phyloP scores from a whole-genome alignment of 2,797 vertebrate genomes.

The Aldrovandia affinis region DNA sequence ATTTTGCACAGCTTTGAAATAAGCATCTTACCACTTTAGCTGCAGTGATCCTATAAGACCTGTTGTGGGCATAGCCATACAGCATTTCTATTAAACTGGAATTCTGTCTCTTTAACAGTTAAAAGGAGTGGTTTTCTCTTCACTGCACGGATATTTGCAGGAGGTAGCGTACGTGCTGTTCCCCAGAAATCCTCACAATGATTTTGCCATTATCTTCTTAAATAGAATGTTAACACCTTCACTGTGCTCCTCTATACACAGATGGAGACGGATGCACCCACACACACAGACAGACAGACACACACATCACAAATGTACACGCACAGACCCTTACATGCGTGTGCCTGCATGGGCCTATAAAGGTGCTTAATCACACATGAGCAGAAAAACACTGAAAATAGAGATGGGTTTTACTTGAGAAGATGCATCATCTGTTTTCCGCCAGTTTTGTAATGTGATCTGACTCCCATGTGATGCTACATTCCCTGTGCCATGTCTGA shows the following conservation, averaged over 20 bases:
- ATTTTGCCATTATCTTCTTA: too few relatives aligned
- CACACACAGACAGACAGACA: too few relatives aligned
- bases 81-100: not conserved
- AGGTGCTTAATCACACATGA: too few relatives aligned
- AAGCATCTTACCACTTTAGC: not conserved
- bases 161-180: too few relatives aligned
- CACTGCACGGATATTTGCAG: too few relatives aligned
- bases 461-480: not conserved
- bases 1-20: not conserved
- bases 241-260: too few relatives aligned
- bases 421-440: not conserved
- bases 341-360: too few relatives aligned
- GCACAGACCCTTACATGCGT: too few relatives aligned
- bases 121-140: not conserved
- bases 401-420: not conserved
- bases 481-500: not conserved
- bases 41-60: not conserved
- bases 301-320: too few relatives aligned
- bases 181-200: too few relatives aligned
- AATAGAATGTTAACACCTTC: too few relatives aligned
- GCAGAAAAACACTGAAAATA: not conserved
- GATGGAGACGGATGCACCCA: too few relatives aligned
- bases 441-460: not conserved
- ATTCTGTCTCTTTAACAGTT: not conserved
- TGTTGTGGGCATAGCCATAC: not conserved